Evolutionary conservation across 2,113 vertebrate genomes (phyloP).

Genomic region (Otolemur garnettii): DNA sequence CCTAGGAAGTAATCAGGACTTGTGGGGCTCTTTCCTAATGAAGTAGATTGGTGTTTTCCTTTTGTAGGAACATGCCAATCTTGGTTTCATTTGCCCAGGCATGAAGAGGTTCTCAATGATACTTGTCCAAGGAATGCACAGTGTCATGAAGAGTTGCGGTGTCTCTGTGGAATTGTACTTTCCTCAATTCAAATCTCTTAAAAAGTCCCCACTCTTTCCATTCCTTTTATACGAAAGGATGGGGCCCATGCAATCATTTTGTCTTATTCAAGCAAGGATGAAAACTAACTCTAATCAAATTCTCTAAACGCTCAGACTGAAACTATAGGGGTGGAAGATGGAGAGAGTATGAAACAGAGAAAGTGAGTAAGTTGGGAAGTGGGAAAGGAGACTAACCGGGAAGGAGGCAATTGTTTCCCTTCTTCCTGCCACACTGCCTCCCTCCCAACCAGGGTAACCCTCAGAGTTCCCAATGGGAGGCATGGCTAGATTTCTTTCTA

Average conservation of each 20-base stretch:
- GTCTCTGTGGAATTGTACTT: neutral
- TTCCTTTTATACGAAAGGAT: neutral
- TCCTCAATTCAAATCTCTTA: neutral
- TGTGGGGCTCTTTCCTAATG: neutral
- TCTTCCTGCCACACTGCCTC: neutral
- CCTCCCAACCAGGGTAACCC: neutral
- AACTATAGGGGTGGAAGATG: neutral
- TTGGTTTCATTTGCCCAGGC: neutral
- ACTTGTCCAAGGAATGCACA: neutral
- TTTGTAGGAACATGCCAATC: no score
- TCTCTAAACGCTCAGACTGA: neutral
- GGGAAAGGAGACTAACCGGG: neutral
- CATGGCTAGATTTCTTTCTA: neutral
- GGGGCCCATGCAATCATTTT: neutral
- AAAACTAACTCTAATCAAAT: neutral
- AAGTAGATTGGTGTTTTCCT: neutral
- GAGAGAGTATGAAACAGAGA: neutral
- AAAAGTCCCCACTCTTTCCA: neutral
- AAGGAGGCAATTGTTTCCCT: neutral
- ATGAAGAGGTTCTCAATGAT: neutral
- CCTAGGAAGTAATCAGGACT: neutral
- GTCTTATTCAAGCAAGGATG: neutral
- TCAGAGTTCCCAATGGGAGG: neutral
- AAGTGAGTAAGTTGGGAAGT: neutral
- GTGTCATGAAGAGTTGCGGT: neutral